Percentiles rank a stretch among this genome's conserved stretches.
Evolutionary conservation across 2,797 vertebrate species (phyloP).

Genomic region (Gorsachius magnificus): DNA sequence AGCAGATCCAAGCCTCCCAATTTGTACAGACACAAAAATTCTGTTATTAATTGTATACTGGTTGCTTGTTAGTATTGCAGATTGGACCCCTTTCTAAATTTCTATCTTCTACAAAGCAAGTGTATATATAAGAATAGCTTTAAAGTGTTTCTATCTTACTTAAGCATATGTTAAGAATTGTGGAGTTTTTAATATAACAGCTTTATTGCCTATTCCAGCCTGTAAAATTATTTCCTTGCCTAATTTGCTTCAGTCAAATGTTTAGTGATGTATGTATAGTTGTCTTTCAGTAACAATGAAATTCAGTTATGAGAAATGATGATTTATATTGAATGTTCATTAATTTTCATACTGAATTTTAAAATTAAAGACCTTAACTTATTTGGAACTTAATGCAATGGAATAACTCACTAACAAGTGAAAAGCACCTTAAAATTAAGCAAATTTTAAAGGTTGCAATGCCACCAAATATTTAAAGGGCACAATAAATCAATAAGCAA

Average conservation of each 20-base stretch:
- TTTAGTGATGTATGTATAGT: slow-evolving; percentile 50
- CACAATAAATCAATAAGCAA: slow-evolving; percentile 15
- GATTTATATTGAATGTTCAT: slow-evolving; percentile 55
- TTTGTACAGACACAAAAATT: background rate
- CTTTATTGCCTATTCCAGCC: slow-evolving; percentile 27
- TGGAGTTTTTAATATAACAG: background rate
- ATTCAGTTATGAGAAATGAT: slow-evolving; percentile 48
- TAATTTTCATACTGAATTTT: slow-evolving; percentile 9
- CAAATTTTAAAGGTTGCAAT: slow-evolving; percentile 13
- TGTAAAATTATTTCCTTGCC: slow-evolving; percentile 53
- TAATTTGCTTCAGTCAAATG: slow-evolving; percentile 51
- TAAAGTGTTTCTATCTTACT: background rate
- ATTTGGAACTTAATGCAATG: slow-evolving; percentile 21
- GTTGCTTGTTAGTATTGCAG: background rate
- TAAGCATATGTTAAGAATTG: background rate
- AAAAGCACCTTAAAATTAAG: slow-evolving; percentile 31
- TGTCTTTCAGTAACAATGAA: slow-evolving; percentile 55
- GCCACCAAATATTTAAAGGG: background rate
- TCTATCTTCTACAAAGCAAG: background rate
- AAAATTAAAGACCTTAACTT: slow-evolving; percentile 23
- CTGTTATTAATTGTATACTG: background rate
- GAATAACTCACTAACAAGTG: slow-evolving; percentile 25
- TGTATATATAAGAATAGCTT: background rate
- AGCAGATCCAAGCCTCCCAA: background rate
- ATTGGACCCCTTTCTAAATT: background rate